Percentiles rank a stretch among this genome's conserved stretches.
phyloP scores from a whole-genome alignment of 1,140 invertebrate genomes.

The Drosophila tani region DNA sequence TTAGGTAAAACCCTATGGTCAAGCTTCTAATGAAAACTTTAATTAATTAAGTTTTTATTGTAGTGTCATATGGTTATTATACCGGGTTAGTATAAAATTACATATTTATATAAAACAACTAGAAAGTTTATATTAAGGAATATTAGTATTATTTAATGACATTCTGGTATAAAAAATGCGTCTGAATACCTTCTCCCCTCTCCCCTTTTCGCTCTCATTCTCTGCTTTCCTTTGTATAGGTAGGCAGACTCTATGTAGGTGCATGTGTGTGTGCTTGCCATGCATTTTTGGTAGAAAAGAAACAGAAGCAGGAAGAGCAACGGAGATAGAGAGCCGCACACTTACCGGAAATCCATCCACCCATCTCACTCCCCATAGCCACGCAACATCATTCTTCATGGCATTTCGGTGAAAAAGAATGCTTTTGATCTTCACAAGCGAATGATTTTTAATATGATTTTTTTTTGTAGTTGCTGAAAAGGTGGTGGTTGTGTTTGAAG shows the following conservation, averaged over 20 bases:
- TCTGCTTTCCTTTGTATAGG: slow-evolving; percentile 49
- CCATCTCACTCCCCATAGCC: slow-evolving; percentile 8
- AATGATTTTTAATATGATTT: slow-evolving; percentile 84
- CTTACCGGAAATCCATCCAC: slow-evolving; percentile 43
- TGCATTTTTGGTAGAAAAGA: slow-evolving; percentile 75
- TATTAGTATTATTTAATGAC: too few species aligned
- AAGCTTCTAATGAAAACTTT: too few species aligned
- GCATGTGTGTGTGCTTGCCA: slow-evolving; percentile 39
- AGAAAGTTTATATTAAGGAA: too few species aligned
- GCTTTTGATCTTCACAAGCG: slow-evolving; percentile 85
- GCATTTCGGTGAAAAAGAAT: slow-evolving; percentile 83
- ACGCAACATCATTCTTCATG: slow-evolving; percentile 72
- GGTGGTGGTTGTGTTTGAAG: background rate
- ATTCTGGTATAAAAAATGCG: background rate
- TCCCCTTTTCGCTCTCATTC: background rate
- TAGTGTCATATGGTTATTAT: too few species aligned
- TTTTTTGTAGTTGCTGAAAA: slow-evolving; percentile 52
- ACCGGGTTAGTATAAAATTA: too few species aligned
- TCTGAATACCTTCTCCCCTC: background rate
- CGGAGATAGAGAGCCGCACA: slow-evolving; percentile 47
- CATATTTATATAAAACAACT: too few species aligned
- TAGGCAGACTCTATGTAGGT: slow-evolving; percentile 47
- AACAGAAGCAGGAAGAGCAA: slow-evolving; percentile 27
- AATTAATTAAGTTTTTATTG: too few species aligned
- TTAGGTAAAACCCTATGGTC: too few species aligned